Base-by-base conservation (phyloP, 2,113 vertebrate species). In the Morone chrysops region DNA sequence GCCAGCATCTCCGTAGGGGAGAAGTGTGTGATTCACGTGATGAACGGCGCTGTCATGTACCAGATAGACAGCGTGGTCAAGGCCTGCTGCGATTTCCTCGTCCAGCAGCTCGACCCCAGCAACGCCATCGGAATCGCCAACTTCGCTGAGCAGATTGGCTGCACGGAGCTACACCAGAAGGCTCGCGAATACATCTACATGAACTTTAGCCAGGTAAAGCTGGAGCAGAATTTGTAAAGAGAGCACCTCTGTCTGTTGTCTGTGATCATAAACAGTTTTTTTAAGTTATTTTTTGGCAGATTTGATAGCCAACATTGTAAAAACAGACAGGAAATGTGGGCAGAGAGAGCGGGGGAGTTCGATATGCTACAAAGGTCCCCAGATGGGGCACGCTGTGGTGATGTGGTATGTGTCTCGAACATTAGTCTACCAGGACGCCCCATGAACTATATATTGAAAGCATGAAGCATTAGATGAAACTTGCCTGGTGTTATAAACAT, bases 31-130 rank as follows among this genome's bases (percentile, higher is more conserved):
- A 96, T 99, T 68, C 97, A 97, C 0, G 96, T 99, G 78, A 97
- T 99, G 97, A 98, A 97, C 4, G 98, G 97, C 0, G 98, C 97
- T 0, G 97, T 98, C 89, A 99, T 99, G 97, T 99, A 99, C 93
- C 98, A 99, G 94, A 98, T 99, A 3, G 98, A 99, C 94, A 97
- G 97, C 1, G 98, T 99, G 36, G 98, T 99, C 7, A 94, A 96
- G 1, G 98, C 97, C 81, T 99, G 98, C 94, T 97, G 96, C 0
- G 95, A 98, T 79, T 99, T 99, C 92, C 93, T 99, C 14, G 95
- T 96, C 6, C 95, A 96, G 92, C 98, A 99, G 92, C 95, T 99
- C 7, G 97, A 99, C 88, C 98, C 98, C 69, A 99, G 97, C 92
- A 99, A 99, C 2, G 98, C 98, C 93, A 99, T 99, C 1, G 98